These are phyloP conservation scores for Elgonia sp. DNA, from an alignment of 2,888 invertebrate species.

Conservation along the genomic window DNA sequence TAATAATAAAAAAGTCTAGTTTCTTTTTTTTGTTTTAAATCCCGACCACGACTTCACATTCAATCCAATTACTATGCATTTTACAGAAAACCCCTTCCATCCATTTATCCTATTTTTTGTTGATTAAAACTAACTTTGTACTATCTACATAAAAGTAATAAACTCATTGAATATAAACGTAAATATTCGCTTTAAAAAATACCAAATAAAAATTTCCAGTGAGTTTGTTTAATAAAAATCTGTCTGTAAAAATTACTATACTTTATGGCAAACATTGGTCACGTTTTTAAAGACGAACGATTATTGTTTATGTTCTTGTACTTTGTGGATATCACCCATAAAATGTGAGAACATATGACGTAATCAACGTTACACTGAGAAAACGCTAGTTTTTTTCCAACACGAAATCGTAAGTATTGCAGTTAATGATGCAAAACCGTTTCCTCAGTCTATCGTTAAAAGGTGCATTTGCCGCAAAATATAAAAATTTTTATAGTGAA, in stretches of 20 bases:
- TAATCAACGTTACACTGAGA: not conserved
- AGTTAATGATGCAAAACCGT: not conserved
- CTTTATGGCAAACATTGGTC: constrained; percentile 29
- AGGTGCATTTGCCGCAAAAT: constrained; percentile 17
- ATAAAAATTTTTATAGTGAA: constrained; percentile 9
- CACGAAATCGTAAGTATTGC: not conserved
- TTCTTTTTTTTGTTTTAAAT: not conserved
- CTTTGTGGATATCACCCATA: not conserved
- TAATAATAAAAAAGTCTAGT: not conserved
- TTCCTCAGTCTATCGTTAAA: not conserved
- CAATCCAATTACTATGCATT: constrained; percentile 18
- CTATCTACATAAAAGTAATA: constrained; percentile 10
- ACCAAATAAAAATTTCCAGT: not conserved
- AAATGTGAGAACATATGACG: constrained; percentile 2
- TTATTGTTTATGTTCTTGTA: constrained; percentile 17
- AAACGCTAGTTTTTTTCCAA: not conserved
- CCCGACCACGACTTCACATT: constrained; percentile 17
- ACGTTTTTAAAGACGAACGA: not conserved
- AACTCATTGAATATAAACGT: not conserved
- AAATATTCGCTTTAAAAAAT: constrained; percentile 17
- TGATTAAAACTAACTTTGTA: constrained; percentile 21
- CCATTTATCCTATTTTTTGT: constrained; percentile 11
- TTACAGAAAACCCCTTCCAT: constrained; percentile 5
- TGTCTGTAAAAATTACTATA: constrained; percentile 17
- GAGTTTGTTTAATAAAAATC: not conserved